These are phyloP conservation scores for Drosophila borealis DNA, from an alignment of 2,888 invertebrate species.

Conservation along the genomic window DNA sequence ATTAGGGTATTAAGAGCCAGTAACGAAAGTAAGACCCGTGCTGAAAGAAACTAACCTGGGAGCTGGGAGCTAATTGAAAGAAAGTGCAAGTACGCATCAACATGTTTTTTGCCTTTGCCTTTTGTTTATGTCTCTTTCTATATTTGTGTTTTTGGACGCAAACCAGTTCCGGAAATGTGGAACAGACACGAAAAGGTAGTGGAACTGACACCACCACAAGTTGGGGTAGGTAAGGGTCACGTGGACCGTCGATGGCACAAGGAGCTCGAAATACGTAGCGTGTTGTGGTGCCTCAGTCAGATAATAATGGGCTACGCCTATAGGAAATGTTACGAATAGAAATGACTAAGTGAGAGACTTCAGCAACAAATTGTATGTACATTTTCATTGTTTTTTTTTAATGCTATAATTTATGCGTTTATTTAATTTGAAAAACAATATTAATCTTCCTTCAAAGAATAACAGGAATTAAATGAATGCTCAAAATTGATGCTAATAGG, in stretches of 20 bases:
- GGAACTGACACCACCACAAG: conserved; percentile 1
- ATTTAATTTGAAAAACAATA: no score
- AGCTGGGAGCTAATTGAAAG: conserved; percentile 68
- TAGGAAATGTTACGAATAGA: not conserved
- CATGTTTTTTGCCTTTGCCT: conserved; percentile 11
- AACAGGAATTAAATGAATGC: no score
- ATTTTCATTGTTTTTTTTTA: no score
- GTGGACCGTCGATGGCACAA: not conserved
- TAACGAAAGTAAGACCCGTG: conserved; percentile 29
- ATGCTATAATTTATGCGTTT: no score
- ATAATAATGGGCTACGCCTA: conserved; percentile 4
- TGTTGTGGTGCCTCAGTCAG: not conserved
- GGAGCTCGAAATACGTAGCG: not conserved
- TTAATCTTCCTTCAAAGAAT: no score
- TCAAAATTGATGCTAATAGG: no score
- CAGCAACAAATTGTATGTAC: not conserved
- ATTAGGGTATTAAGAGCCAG: conserved; percentile 62
- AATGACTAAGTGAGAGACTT: not conserved
- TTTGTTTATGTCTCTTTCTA: not conserved
- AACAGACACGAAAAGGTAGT: conserved; percentile 27
- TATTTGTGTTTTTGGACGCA: conserved; percentile 12
- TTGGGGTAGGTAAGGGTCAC: conserved; percentile 63
- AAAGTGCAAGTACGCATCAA: conserved; percentile 69
- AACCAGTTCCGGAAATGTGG: conserved; percentile 62
- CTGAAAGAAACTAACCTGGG: conserved; percentile 26